A percentile compares a stretch with the other conserved stretches of the same genome.
phyloP scores from a whole-genome alignment of 2,888 invertebrate species.

The Plebejus argus region DNA sequence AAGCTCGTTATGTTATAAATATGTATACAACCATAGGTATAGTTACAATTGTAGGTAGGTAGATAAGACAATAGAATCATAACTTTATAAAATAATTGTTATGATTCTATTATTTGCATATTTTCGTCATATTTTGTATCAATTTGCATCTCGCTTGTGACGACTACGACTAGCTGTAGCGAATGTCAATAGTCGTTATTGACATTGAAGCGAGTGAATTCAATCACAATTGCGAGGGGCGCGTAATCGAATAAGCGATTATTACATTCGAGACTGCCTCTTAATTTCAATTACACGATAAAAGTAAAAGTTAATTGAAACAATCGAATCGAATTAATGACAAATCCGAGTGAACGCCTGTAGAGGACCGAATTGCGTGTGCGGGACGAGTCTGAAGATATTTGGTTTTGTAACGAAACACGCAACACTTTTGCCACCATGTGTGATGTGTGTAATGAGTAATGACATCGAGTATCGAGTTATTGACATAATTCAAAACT shows the following conservation, averaged over 20 bases:
- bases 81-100: neutral
- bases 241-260: slow-evolving; percentile 19
- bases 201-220: slow-evolving; percentile 22
- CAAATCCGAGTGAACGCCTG: slow-evolving; percentile 10
- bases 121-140: neutral
- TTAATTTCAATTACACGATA: neutral
- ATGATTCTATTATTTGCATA: neutral
- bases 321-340: slow-evolving; percentile 6
- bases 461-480: neutral
- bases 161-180: neutral
- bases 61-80: no score
- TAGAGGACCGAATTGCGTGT: neutral
- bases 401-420: neutral
- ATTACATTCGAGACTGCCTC: slow-evolving; percentile 8
- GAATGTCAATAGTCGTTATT: slow-evolving; percentile 17
- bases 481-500: neutral
- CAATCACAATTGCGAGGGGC: neutral
- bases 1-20: no score
- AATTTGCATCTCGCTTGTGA: neutral
- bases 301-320: slow-evolving; percentile 11
- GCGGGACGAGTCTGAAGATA: neutral
- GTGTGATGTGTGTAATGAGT: no score
- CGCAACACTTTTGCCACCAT: neutral
- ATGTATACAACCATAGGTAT: no score
- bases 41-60: neutral